phyloP scores from a whole-genome alignment of 2,113 vertebrate species.

The Cranoglanis bouderius region DNA sequence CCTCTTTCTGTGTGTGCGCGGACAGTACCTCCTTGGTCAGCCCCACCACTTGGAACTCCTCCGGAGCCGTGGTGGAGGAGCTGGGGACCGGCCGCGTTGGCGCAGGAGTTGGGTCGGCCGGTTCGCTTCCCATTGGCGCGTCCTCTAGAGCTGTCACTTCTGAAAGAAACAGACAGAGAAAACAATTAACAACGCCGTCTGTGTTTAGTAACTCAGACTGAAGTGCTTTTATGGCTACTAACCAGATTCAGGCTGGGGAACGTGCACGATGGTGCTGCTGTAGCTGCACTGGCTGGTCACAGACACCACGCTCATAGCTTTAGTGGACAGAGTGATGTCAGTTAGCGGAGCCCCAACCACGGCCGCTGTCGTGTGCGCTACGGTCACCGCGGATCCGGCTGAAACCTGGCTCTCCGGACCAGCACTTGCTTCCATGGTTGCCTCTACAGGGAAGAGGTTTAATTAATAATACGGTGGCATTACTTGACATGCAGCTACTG shows the following conservation, averaged over 20 bases:
- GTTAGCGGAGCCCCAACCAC: constrained; percentile 71
- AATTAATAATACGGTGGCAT: not conserved
- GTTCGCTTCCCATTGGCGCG: constrained; percentile 71
- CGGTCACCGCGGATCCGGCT: constrained; percentile 48
- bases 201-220: not conserved
- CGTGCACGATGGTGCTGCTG: constrained; percentile 82
- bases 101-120: constrained; percentile 65
- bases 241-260: constrained; percentile 85
- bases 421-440: not conserved
- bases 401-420: constrained; percentile 64
- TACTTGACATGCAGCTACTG: not conserved
- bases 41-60: constrained; percentile 73
- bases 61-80: constrained; percentile 50
- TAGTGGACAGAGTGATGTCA: constrained; percentile 76
- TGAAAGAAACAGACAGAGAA: constrained; percentile 51
- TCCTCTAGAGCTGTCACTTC: constrained; percentile 81
- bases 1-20: constrained; percentile 87
- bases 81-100: constrained; percentile 58
- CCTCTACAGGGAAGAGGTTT: not conserved
- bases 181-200: not conserved
- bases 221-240: not conserved
- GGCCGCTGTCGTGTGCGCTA: constrained; percentile 56
- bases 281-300: constrained; percentile 84
- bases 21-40: constrained; percentile 84
- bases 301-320: constrained; percentile 82